Conservation (phyloP, 2,888 invertebrate species). For the Mimachlamys varia region DNA sequence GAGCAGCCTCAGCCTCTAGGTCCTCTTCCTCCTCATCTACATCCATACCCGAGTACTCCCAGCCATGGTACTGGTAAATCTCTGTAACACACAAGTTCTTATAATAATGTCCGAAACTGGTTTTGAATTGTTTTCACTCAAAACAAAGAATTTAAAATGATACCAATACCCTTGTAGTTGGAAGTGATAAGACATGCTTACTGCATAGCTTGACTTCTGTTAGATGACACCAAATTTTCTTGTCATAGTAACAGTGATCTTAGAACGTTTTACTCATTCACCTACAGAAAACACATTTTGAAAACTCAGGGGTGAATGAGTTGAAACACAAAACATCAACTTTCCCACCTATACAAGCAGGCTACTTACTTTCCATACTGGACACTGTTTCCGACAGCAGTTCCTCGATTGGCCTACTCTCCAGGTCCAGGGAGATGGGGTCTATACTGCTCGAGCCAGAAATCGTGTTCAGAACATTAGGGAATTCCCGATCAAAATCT, state of each 20-base stretch:
- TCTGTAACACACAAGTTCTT: conserved; percentile 59
- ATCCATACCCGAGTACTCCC: conserved; percentile 78
- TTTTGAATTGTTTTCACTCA: too few species aligned
- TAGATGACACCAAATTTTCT: too few species aligned
- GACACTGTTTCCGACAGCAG: conserved; percentile 68
- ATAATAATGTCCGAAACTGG: background rate
- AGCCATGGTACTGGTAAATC: conserved; percentile 70
- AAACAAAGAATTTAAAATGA: too few species aligned
- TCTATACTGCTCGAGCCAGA: conserved; percentile 74
- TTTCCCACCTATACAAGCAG: too few species aligned
- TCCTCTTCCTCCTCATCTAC: conserved; percentile 80
- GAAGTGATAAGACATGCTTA: too few species aligned
- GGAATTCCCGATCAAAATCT: conserved; percentile 75
- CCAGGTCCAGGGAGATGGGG: conserved; percentile 72
- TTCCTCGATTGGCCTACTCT: conserved; percentile 65
- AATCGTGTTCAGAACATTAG: conserved; percentile 71
- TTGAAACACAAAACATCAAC: too few species aligned
- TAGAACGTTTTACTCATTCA: too few species aligned
- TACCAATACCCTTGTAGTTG: too few species aligned
- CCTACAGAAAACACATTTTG: too few species aligned
- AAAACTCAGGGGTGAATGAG: too few species aligned
- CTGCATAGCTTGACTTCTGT: too few species aligned
- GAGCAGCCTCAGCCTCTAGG: conserved; percentile 72
- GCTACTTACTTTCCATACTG: conserved; percentile 76
- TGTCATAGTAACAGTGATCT: too few species aligned